These are phyloP conservation scores for Lasius fuliginosus DNA, from an alignment of 2,888 invertebrate species.

Conservation along the genomic window DNA sequence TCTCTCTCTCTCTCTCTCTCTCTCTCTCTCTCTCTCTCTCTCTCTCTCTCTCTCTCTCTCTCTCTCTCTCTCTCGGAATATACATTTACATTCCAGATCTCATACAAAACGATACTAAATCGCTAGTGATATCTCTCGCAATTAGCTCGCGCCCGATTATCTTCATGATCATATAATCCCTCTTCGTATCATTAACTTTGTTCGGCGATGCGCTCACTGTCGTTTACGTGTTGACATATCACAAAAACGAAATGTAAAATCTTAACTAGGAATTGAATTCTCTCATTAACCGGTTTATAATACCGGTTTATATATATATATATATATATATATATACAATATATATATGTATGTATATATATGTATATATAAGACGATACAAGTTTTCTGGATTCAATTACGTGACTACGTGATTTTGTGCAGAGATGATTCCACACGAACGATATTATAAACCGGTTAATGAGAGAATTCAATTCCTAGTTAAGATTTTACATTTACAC, in stretches of 20 bases:
- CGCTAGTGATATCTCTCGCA: conserved; percentile 12
- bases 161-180: conserved; percentile 15
- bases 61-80: neutral
- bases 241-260: conserved; percentile 31
- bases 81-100: conserved; percentile 34
- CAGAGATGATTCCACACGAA: neutral
- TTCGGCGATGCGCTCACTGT: conserved; percentile 3
- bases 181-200: conserved; percentile 28
- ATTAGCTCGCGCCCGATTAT: conserved; percentile 33
- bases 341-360: no score
- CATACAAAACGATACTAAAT: conserved; percentile 21
- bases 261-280: conserved; percentile 14
- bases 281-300: conserved; percentile 46
- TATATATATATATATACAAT: no score
- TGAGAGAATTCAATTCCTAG: conserved; percentile 40
- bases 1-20: neutral
- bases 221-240: conserved; percentile 19
- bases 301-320: conserved; percentile 8
- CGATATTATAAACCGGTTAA: conserved; percentile 39
- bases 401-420: neutral
- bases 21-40: neutral
- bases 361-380: no score
- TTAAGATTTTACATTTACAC: conserved; percentile 5
- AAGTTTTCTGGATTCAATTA: conserved; percentile 11
- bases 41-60: neutral